Base-by-base conservation (phyloP, 2,797 vertebrate genomes). In the Phoeniculus purpureus region DNA sequence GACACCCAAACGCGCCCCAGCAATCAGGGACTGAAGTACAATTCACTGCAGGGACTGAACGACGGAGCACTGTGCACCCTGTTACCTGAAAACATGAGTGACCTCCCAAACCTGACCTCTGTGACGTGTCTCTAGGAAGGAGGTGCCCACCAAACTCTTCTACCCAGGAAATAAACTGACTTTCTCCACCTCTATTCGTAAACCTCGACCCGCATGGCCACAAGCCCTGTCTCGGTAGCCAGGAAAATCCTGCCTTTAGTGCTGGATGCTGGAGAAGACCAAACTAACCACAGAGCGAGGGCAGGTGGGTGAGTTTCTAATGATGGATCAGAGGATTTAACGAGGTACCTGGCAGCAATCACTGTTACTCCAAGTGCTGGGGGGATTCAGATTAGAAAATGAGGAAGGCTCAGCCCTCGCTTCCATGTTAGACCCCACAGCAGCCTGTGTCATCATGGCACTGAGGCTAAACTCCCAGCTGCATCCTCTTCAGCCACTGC, bases 71-170 rank as follows among this genome's bases (percentile, higher is more conserved):
- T 43, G 43, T 11, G 43, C 43, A 43, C 16, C 43, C 43, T 15
- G 43, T 1, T 16, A 43, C 14, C 3, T 7, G 43, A 8, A 50
- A n/a, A 29, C 2, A 1, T 2, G 25, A 34, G 31, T 0, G 6
- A 43, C 40, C 51, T 12, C 43, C 14, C 1, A n/a, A 26, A 48
- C 19, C 21, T 20, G 58, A 18, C 10, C 32, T 37, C 34, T 34
- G 55, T 4, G 5, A 15, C 2, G 3, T 0, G 9, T n/a, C n/a
- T 21, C 31, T 0, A 4, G n/a, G 43, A 45, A 40, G 23, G 23
- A 55, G 6, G 18, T 21, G 9, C 12, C 18, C 15, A 23, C 37
- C 2, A 3, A 2, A 0, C 15, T 55, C 34, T 22, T n/a, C 67
- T 62, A 61, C 66, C 67, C 71, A 27, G 45, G 14, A 9, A 70